Evolutionary conservation across 1,140 invertebrate species (phyloP).

Genomic region (Achroia grisella): DNA sequence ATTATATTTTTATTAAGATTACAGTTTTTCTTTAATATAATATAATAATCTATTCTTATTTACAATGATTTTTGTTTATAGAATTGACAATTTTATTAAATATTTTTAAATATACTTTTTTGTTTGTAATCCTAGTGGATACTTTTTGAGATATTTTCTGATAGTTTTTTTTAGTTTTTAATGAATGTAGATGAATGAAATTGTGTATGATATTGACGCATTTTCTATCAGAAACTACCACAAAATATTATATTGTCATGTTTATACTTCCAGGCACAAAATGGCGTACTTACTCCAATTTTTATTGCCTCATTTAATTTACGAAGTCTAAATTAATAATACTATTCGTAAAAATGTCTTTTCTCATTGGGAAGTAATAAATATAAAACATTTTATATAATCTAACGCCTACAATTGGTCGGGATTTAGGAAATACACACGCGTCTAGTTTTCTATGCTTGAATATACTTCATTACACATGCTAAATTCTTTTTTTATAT

Average conservation of each 20-base stretch:
- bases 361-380: conserved; percentile 66
- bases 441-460: conserved; percentile 28
- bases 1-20: conserved; percentile 54
- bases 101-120: conserved; percentile 51
- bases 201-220: not conserved
- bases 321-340: conserved; percentile 71
- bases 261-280: conserved; percentile 55
- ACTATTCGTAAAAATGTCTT: conserved; percentile 73
- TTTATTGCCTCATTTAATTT: conserved; percentile 50
- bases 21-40: conserved; percentile 39
- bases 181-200: conserved; percentile 6
- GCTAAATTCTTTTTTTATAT: conserved; percentile 10
- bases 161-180: conserved; percentile 15
- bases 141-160: conserved; percentile 33
- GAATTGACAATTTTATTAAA: conserved; percentile 64
- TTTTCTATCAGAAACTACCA: conserved; percentile 33
- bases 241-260: conserved; percentile 56
- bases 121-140: conserved; percentile 34
- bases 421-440: conserved; percentile 65
- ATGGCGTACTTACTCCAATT: conserved; percentile 63
- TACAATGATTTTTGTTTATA: conserved; percentile 55
- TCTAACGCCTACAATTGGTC: conserved; percentile 67
- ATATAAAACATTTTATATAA: conserved; percentile 64
- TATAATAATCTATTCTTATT: conserved; percentile 54
- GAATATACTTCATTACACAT: conserved; percentile 13